Conservation (phyloP, 2,113 vertebrate genomes). For the Nestor notabilis region DNA sequence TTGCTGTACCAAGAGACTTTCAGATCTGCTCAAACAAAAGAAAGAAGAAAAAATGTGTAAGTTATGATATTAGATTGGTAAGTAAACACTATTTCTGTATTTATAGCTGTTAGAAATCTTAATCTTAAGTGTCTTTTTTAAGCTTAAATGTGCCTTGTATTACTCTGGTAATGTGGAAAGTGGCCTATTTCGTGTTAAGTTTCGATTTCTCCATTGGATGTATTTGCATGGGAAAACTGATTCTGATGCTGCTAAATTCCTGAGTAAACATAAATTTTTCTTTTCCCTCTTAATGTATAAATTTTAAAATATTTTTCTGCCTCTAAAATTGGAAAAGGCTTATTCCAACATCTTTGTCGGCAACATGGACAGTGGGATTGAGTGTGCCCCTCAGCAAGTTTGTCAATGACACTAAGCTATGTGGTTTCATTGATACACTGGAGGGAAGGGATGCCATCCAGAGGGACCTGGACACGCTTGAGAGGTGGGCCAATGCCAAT, state of each 20-base stretch:
- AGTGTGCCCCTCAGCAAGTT: neutral
- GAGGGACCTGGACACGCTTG: too few species aligned
- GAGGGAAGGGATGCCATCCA: too few species aligned
- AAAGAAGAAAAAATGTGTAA: neutral
- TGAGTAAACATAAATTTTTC: neutral
- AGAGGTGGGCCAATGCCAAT: too few species aligned
- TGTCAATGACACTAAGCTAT: neutral
- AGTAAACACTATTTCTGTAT: neutral
- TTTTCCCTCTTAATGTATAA: neutral
- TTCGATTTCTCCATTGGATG: neutral
- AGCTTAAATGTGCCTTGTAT: neutral
- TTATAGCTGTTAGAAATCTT: neutral
- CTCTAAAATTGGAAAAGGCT: neutral
- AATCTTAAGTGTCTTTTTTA: neutral
- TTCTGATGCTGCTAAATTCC: neutral
- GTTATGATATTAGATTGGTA: neutral
- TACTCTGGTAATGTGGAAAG: neutral
- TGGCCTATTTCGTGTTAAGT: neutral
- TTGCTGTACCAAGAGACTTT: constrained; percentile 92
- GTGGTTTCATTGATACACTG: too few species aligned
- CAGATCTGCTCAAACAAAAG: constrained; percentile 79
- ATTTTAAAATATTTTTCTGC: neutral
- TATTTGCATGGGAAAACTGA: neutral
- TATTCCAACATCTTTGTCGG: neutral
- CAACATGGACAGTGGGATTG: neutral